These are phyloP conservation scores for Entosphenus tridentatus DNA, from an alignment of 2,113 vertebrate species.

Conservation along the genomic window DNA sequence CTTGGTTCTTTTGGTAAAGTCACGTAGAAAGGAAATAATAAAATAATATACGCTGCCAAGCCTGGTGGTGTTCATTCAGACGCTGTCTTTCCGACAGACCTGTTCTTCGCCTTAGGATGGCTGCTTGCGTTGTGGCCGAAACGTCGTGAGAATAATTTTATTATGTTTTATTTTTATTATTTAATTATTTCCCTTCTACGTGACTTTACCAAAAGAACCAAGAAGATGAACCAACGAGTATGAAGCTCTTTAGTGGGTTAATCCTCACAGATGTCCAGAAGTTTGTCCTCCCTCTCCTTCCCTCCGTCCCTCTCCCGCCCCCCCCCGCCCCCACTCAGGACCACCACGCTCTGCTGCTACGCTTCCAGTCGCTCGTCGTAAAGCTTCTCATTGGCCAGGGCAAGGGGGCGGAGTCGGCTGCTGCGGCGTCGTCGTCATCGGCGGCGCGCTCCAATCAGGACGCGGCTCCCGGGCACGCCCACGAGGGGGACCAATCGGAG, in stretches of 20 bases:
- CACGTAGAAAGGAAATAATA: too few relatives aligned
- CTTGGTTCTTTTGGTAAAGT: too few relatives aligned
- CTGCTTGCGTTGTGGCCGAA: too few relatives aligned
- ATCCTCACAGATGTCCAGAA: not conserved
- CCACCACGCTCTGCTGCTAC: conserved; percentile 45
- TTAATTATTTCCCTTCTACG: too few relatives aligned
- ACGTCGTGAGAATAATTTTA: too few relatives aligned
- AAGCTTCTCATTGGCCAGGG: conserved; percentile 50
- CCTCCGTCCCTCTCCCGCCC: too few relatives aligned
- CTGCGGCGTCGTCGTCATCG: too few relatives aligned
- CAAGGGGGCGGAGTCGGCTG: conserved; percentile 19
- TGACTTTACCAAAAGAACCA: not conserved
- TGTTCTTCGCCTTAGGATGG: too few relatives aligned
- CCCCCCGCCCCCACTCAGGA: conserved; percentile 25
- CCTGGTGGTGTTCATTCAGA: too few relatives aligned
- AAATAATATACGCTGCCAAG: too few relatives aligned
- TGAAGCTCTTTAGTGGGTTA: not conserved
- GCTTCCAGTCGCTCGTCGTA: conserved; percentile 69
- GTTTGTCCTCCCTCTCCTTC: conserved; percentile 9
- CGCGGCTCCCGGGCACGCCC: conserved; percentile 13
- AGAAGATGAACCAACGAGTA: not conserved
- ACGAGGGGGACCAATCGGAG: conserved; percentile 23
- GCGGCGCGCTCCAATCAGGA: conserved; percentile 24
- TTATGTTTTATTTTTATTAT: too few relatives aligned
- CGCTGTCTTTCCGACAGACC: too few relatives aligned